phyloP scores from a whole-genome alignment of 2,113 vertebrate genomes.

The Butorides virescens region DNA sequence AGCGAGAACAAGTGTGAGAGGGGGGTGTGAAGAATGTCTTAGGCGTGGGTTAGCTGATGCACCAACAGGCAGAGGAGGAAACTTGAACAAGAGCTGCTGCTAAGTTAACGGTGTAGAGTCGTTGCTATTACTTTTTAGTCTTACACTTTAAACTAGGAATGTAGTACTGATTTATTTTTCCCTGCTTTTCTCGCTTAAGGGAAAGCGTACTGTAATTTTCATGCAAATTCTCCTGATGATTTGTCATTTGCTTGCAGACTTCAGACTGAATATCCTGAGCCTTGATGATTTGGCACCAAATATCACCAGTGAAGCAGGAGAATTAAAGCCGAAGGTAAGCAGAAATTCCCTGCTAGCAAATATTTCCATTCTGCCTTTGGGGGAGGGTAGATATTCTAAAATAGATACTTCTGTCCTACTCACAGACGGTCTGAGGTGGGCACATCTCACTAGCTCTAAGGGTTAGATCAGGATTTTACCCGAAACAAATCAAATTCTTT shows the following conservation, averaged over 20 bases:
- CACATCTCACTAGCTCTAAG: not conserved
- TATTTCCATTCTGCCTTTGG: not conserved
- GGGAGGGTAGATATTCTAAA: not conserved
- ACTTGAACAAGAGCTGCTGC: not conserved
- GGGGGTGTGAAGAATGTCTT: not conserved
- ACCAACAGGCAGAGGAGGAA: not conserved
- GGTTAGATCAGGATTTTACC: not conserved
- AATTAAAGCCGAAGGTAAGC: constrained; percentile 51
- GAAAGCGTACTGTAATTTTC: not conserved
- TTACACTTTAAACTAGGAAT: not conserved
- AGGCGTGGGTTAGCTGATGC: not conserved
- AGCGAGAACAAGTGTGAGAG: not conserved
- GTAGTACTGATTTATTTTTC: no score
- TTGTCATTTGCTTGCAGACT: constrained; percentile 70
- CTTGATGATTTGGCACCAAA: constrained; percentile 81
- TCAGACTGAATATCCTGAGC: constrained; percentile 82
- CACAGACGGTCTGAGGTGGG: not conserved
- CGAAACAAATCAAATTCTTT: not conserved
- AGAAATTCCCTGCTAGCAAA: not conserved
- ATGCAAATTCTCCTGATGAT: not conserved
- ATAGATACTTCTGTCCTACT: not conserved
- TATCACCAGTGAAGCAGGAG: not conserved
- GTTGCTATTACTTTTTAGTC: not conserved
- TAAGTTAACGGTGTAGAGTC: not conserved
- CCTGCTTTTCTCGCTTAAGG: not conserved